Conservation (phyloP, 2,797 vertebrate species). For the Acipenser oxyrinchus region DNA sequence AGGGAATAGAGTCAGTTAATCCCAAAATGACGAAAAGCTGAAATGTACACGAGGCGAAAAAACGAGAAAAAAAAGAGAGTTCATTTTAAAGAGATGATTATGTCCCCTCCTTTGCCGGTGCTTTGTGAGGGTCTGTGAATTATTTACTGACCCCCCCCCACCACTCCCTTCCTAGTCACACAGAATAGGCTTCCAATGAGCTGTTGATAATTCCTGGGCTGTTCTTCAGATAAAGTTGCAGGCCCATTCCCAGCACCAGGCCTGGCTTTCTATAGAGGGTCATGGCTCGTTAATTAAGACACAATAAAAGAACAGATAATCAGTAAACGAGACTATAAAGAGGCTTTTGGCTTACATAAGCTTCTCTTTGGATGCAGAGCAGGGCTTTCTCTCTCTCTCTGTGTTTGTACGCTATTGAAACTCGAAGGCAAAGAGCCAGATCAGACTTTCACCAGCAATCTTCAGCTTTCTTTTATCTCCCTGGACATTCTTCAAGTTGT, state of each 20-base stretch:
- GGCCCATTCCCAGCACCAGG: constrained; percentile 40
- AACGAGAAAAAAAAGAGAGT: constrained; percentile 47
- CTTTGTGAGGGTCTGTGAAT: constrained; percentile 49
- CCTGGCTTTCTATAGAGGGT: constrained; percentile 46
- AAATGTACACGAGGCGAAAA: constrained; percentile 56
- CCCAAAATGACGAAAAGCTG: constrained; percentile 61
- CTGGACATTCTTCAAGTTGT: background rate
- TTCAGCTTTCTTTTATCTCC: background rate
- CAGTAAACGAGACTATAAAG: constrained; percentile 36
- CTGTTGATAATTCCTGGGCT: constrained; percentile 47
- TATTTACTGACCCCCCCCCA: constrained; percentile 16
- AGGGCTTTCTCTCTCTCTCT: constrained; percentile 7
- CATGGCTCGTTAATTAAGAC: constrained; percentile 62
- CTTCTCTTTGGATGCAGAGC: constrained; percentile 34
- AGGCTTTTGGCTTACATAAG: constrained; percentile 47
- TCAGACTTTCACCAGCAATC: background rate
- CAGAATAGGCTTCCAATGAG: constrained; percentile 28
- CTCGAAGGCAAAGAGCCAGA: background rate
- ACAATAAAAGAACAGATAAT: constrained; percentile 56
- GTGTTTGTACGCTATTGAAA: background rate
- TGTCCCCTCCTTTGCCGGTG: constrained; percentile 31
- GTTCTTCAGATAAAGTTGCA: constrained; percentile 16
- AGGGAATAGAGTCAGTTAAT: constrained; percentile 67
- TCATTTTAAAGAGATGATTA: constrained; percentile 66
- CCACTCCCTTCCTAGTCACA: background rate